Conservation (phyloP, 2,113 vertebrate species). For the Zootoca vivipara region DNA sequence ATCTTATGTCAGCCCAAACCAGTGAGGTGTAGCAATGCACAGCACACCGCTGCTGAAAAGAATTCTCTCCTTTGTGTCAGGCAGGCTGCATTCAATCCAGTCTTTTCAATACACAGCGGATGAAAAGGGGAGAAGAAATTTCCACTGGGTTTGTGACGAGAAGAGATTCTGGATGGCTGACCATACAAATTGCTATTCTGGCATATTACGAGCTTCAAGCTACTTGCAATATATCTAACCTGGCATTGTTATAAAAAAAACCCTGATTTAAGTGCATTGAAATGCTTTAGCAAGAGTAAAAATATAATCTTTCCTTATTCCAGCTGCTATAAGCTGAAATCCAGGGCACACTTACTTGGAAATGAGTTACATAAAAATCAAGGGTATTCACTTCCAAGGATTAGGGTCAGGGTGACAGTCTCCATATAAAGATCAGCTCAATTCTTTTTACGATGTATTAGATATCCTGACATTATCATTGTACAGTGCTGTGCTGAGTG, state of each 20-base stretch:
- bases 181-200: constrained; percentile 26
- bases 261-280: constrained; percentile 31
- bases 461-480: background rate
- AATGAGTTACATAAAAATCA: constrained; percentile 10
- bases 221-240: constrained; percentile 23
- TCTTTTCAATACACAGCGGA: constrained; percentile 2
- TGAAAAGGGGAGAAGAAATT: constrained; percentile 31
- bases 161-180: constrained; percentile 24
- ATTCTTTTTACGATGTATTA: background rate
- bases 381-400: background rate
- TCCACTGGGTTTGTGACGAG: constrained; percentile 30
- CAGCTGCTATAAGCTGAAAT: background rate
- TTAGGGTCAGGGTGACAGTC: background rate
- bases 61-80: background rate
- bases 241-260: background rate
- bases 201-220: constrained; percentile 17
- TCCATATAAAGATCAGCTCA: background rate
- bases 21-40: background rate
- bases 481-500: background rate
- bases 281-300: background rate
- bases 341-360: background rate
- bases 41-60: constrained; percentile 24
- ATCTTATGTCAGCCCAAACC: background rate
- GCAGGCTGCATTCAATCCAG: constrained; percentile 23
- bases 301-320: background rate